phyloP scores from a whole-genome alignment of 2,797 vertebrate species.

The Rhabdomys pumilio region DNA sequence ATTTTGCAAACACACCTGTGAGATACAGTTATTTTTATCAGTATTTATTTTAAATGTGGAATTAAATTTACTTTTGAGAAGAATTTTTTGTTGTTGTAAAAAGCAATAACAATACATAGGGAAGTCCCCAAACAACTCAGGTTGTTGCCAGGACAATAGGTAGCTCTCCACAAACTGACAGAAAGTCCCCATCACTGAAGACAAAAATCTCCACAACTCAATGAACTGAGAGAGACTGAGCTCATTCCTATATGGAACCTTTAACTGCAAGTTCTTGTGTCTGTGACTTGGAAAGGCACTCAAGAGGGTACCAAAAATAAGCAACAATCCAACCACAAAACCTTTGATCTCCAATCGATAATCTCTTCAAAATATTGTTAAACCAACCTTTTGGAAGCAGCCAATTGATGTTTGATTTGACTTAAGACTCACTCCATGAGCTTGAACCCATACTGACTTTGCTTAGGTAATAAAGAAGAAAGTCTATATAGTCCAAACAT shows the following conservation, averaged over 20 bases:
- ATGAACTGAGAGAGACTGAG: background rate
- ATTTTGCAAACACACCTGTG: slow-evolving; percentile 29
- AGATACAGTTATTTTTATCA: slow-evolving; percentile 13
- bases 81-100: slow-evolving; percentile 13
- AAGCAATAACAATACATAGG: background rate
- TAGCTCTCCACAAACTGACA: background rate
- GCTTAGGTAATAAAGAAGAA: background rate
- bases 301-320: background rate
- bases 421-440: background rate
- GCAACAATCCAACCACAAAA: background rate
- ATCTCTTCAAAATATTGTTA: background rate
- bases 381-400: background rate
- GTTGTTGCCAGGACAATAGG: background rate
- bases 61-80: slow-evolving; percentile 29
- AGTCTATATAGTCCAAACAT: background rate
- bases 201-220: background rate
- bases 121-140: background rate
- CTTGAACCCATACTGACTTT: background rate
- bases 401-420: background rate
- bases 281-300: background rate
- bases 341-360: background rate
- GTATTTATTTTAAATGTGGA: slow-evolving; percentile 31
- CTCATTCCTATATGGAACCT: background rate
- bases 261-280: background rate
- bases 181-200: background rate